Base-by-base conservation (phyloP, 1,140 invertebrate genomes). In the Cryptotermes secundus region DNA sequence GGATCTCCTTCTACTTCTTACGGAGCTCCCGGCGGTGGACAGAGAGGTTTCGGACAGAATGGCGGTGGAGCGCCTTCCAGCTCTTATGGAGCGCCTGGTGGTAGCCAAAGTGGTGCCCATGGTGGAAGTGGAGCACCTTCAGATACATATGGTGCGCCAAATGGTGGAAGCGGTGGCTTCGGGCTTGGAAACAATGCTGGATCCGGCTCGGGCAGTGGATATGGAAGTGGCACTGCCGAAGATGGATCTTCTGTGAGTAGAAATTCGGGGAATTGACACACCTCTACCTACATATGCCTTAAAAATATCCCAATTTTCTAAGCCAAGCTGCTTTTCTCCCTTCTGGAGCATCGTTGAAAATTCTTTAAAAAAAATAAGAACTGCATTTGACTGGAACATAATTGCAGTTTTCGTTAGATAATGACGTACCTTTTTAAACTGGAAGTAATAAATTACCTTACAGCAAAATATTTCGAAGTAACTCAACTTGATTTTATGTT, bases 1-100 rank as follows among this genome's bases (percentile, higher is more conserved):
- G 88, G 87, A 38, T 87, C 86, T 24, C 90, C 91, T 0, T 90
- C 89, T 1, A 89, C 89, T 49, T 89, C 88, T 85, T 93, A 92
- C 86, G 91, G 91, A 12, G 85, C 91, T 84, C 90, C 90, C 59
- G 72, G 82, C 84, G 84, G 81, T 83, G 84, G 83, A 49, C 82
- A n/a, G 42, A 80, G 87, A 80, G 86, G 87, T 84, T 84, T 85
- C 34, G 86, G 85, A 79, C 86, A 85, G 38, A 82, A 53, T 49
- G 85, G 85, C 80, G 86, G 87, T 42, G 83, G 84, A 82, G 22
- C 87, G 3, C 87, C 86, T 0, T 87, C 87, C 10, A 84, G 86
- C 24, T 79, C 87, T 9, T 90, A 90, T 83, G 88, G 89, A 16
- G 86, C 87, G 22, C 91, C 90, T 45, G 85, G 86, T 65, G 84